Base-by-base conservation (phyloP, 2,113 vertebrate species). In the Embiotoca jacksoni region DNA sequence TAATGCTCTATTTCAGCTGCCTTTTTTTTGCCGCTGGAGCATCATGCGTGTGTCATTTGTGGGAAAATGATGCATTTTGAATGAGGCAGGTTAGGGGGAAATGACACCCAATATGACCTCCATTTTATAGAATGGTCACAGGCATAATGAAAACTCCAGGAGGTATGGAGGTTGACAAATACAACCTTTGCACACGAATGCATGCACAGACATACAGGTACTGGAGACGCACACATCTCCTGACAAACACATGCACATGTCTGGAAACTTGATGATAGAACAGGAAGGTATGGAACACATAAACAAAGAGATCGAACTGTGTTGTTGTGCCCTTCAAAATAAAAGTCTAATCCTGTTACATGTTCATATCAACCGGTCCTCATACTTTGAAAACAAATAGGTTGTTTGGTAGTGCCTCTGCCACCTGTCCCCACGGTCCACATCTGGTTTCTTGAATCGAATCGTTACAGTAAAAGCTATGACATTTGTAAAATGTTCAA, bases 111-210 rank as follows among this genome's bases (percentile, higher is more conserved):
- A 88, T 89, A 88, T 93, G 92, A 93, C 91, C 90, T 92, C 92
- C 89, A 92, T 94, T 94, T 93, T 90, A 90, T 72, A 91, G 88
- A 90, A 93, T 86, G 85, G 85, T 92, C 71, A 90, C 71, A 75
- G 80, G 71, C 82, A 92, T 93, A 94, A 95, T 94, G 91, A 81
- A 92, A 94, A 92, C 94, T 85, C 81, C 89, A 67, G 94, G 94
- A 91, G 93, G 92, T 91, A 91, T 85, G 65, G 77, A 85, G 57
- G 70, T 60, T 77, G 78, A 74, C n/a, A 35, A 49, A 78, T 59
- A 78, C 66, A 69, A 76, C 68, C 30, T 23, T 55, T 33, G 23
- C 72, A 82, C 70, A 55, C 13, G 7, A 11, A 60, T 50, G 56
- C 68, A 75, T 57, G n/a, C 5, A 44, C 60, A 62, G 5, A 58